phyloP scores from a whole-genome alignment of 1,140 invertebrate species.

The Oncopeltus fasciatus region DNA sequence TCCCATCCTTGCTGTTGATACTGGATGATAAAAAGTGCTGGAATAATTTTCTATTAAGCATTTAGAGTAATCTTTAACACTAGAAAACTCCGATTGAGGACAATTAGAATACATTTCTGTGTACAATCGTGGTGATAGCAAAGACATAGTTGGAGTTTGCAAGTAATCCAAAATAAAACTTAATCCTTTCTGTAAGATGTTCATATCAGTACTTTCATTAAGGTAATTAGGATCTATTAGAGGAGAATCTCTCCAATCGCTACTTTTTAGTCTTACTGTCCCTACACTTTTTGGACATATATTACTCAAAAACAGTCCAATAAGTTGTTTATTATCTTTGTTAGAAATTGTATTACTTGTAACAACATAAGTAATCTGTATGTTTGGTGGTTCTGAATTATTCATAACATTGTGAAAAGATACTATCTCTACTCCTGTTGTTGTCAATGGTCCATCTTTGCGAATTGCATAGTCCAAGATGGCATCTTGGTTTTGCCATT shows the following conservation, averaged over 20 bases:
- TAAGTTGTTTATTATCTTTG: neutral
- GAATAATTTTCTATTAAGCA: constrained; percentile 12
- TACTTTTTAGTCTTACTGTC: constrained; percentile 42
- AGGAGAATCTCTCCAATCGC: constrained; percentile 53
- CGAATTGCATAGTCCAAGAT: neutral
- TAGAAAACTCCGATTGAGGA: neutral
- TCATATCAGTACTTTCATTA: constrained; percentile 45
- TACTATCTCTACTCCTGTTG: neutral
- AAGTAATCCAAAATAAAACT: constrained; percentile 1
- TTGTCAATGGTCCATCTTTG: constrained; percentile 8
- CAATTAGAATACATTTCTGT: neutral
- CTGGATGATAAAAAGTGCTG: constrained; percentile 25
- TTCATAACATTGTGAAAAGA: constrained; percentile 28
- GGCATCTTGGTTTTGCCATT: neutral
- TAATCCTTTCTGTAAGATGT: constrained; percentile 39
- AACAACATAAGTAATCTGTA: constrained; percentile 27
- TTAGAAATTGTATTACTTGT: neutral
- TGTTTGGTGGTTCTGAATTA: constrained; percentile 43
- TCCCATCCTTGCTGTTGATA: constrained; percentile 33
- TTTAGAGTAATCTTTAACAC: neutral
- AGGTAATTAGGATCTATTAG: constrained; percentile 70
- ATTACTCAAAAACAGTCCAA: neutral
- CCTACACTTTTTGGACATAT: constrained; percentile 50
- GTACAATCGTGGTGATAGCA: constrained; percentile 11
- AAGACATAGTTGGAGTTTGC: constrained; percentile 23